Evolutionary conservation across 2,888 invertebrate species (phyloP).

Genomic region (Drosophila demipolita): DNA sequence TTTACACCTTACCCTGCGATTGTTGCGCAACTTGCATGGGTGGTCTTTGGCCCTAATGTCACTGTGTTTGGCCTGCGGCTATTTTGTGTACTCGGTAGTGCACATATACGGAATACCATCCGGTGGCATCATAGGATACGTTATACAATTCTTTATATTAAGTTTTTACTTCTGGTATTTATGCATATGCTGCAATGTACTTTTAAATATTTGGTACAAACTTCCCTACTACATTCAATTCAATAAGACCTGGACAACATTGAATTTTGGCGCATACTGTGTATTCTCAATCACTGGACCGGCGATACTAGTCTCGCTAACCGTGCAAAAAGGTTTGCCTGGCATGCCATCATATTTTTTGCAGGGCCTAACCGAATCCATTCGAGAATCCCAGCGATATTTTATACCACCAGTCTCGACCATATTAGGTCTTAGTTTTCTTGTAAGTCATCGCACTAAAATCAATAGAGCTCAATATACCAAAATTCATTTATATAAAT

Average conservation of each 20-base stretch:
- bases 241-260: slow-evolving; percentile 54
- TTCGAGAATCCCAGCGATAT: slow-evolving; percentile 84
- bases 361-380: slow-evolving; percentile 84
- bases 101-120: slow-evolving; percentile 79
- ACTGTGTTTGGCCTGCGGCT: slow-evolving; percentile 81
- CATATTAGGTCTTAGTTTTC: slow-evolving; percentile 75
- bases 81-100: slow-evolving; percentile 81
- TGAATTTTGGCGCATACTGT: slow-evolving; percentile 76
- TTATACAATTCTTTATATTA: slow-evolving; percentile 83
- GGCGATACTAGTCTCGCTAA: slow-evolving; percentile 79
- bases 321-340: slow-evolving; percentile 81
- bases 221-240: slow-evolving; percentile 75
- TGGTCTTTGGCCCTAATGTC: slow-evolving; percentile 83
- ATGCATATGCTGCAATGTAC: slow-evolving; percentile 82
- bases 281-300: slow-evolving; percentile 76
- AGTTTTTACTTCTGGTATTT: slow-evolving; percentile 84
- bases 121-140: slow-evolving; percentile 77
- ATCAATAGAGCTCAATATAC: not conserved
- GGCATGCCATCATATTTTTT: slow-evolving; percentile 85
- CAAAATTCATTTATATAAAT: slow-evolving; percentile 1
- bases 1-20: slow-evolving; percentile 76
- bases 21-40: slow-evolving; percentile 83
- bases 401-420: slow-evolving; percentile 84
- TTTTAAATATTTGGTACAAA: slow-evolving; percentile 83
- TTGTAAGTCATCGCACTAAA: slow-evolving; percentile 49